Percentiles rank a stretch among this genome's conserved stretches.
Conservation (phyloP, 2,797 vertebrate species). For the Siniperca undulata region DNA sequence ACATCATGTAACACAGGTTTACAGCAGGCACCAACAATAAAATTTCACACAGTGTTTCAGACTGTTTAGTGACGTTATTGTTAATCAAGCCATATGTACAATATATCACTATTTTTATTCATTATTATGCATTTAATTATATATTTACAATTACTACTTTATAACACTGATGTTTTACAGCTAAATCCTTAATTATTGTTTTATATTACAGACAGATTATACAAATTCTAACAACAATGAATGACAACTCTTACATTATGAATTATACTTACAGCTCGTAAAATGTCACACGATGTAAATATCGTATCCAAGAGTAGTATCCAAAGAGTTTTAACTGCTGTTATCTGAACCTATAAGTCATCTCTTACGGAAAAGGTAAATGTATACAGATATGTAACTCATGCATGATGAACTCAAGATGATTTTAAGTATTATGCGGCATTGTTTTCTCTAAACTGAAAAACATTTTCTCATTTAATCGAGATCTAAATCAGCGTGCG, state of each 20-base stretch:
- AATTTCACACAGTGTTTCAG: background rate
- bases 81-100: background rate
- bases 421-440: background rate
- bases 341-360: background rate
- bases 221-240: background rate
- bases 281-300: background rate
- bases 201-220: background rate
- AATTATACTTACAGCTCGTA: background rate
- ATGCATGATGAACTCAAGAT: background rate
- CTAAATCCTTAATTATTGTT: background rate
- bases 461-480: background rate
- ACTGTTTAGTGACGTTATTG: background rate
- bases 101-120: background rate
- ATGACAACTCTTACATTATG: background rate
- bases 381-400: background rate
- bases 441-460: background rate
- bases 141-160: background rate
- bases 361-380: background rate
- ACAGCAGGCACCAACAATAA: background rate
- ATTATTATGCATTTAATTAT: background rate
- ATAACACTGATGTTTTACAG: background rate
- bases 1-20: too few relatives aligned
- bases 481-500: background rate
- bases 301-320: background rate
- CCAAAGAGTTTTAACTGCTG: background rate